Conservation (phyloP, 1,140 invertebrate genomes). For the Ladona fulva region DNA sequence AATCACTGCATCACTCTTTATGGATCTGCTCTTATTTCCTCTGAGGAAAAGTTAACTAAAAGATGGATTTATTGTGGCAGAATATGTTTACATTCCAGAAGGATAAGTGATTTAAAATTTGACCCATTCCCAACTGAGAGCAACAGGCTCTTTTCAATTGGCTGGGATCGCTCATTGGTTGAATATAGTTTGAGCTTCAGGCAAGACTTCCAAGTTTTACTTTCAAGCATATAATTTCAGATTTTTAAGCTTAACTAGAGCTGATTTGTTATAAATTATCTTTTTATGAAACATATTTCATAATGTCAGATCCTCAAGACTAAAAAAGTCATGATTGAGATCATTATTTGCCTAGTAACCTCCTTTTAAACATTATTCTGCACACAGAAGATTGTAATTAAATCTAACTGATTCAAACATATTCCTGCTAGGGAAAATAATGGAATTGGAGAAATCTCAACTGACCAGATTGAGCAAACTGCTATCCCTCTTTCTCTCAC, state of each 20-base stretch:
- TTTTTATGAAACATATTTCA: too few relatives aligned
- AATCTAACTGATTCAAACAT: background rate
- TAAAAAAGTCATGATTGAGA: too few relatives aligned
- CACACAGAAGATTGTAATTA: too few relatives aligned
- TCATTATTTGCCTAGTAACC: too few relatives aligned
- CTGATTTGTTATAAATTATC: too few relatives aligned
- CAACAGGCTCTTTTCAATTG: constrained; percentile 46
- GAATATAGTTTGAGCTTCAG: constrained; percentile 57
- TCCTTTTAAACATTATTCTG: too few relatives aligned
- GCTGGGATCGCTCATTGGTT: constrained; percentile 49
- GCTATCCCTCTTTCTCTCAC: constrained; percentile 47
- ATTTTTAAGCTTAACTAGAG: too few relatives aligned
- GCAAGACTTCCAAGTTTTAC: constrained; percentile 25
- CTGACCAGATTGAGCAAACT: constrained; percentile 48
- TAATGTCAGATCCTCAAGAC: too few relatives aligned
- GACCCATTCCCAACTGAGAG: constrained; percentile 24
- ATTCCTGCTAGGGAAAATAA: constrained; percentile 28
- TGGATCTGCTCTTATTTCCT: background rate
- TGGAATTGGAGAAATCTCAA: constrained; percentile 36
- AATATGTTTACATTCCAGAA: constrained; percentile 1
- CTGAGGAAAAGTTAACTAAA: background rate
- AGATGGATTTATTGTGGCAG: background rate
- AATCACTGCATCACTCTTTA: background rate
- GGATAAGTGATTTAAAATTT: constrained; percentile 14
- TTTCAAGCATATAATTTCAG: too few relatives aligned